Conservation (phyloP, 1,140 invertebrate genomes). For the Periplaneta americana region DNA sequence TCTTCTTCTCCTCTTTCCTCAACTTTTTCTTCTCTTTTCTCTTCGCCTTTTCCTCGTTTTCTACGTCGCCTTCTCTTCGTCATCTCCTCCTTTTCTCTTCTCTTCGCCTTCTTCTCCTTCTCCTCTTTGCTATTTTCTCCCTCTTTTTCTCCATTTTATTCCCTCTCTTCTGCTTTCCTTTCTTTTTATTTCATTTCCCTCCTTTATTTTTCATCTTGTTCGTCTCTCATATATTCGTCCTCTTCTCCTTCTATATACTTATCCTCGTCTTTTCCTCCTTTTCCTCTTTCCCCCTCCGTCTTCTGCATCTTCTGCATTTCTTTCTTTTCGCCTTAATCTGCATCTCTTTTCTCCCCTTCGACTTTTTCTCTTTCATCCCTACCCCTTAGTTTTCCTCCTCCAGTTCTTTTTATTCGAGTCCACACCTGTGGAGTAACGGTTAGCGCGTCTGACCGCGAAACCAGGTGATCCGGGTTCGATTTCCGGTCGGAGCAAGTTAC, state of each 20-base stretch:
- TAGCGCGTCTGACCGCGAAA: too few species aligned
- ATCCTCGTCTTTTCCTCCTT: not conserved
- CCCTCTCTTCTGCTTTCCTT: not conserved
- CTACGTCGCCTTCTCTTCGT: too few species aligned
- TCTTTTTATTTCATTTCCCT: not conserved
- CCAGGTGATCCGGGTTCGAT: too few species aligned
- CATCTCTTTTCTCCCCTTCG: not conserved
- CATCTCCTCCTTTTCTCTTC: too few species aligned
- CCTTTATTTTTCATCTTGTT: not conserved
- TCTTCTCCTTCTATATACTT: not conserved
- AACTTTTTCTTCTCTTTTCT: too few species aligned
- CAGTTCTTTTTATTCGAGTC: not conserved
- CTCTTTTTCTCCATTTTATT: not conserved
- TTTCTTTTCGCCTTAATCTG: not conserved
- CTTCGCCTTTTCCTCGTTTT: too few species aligned
- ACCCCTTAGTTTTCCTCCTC: too few species aligned
- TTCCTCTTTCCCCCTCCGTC: not conserved
- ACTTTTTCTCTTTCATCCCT: not conserved
- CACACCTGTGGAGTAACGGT: too few species aligned
- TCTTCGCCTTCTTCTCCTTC: not conserved
- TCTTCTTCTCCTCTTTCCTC: too few species aligned
- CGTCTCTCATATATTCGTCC: not conserved
- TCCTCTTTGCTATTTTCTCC: not conserved
- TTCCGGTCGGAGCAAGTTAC: too few species aligned
- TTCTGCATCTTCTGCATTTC: not conserved